Base-by-base conservation (phyloP, 1,140 invertebrate genomes). In the Drosophila athabasca region DNA sequence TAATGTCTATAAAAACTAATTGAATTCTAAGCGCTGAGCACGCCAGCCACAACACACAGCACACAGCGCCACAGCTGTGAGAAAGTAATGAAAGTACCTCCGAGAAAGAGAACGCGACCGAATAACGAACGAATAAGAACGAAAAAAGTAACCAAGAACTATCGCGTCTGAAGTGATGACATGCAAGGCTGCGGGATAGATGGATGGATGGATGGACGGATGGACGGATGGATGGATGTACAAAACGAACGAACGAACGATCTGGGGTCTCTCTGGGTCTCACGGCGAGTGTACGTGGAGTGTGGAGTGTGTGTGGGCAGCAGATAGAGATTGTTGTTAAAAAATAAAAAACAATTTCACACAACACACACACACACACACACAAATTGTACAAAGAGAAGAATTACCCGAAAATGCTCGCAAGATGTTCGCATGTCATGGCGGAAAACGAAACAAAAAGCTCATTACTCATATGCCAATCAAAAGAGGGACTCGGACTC, bases 1-100 rank as follows among this genome's bases (percentile, higher is more conserved):
- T 88, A 88, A 88, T 88, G 83, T 88, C 83, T 88, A 88, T 88
- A 88, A 88, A 87, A 88, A 88, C 83, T 88, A 88, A 88, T 88
- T 88, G 83, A 88, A 88, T 88, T 89, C 83, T 88, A 88, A 88
- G 83, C 83, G 83, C 79, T 79, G 74, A 59, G 71, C 83, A 88
- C 83, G 83, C 68, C 82, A 85, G 11, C 11, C 35, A 39, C 35
- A 39, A 39, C 35, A 9, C 31, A 35, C 8, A 19, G 1, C 8
- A 35, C 0, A 19, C 17, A 19, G 17, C 17, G 8, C 8, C 64
- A 75, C 82, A 78, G 74, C 82, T 87, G 82, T 87, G 82, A 79
- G 82, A 87, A 87, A 78, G 83, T 72, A 71, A 75, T 65, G 66
- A 87, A 87, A 88, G 79, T 76, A 68, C 54, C 57, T 43, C 60